Evolutionary conservation across 2,888 invertebrate species (phyloP).

Genomic region (Pterobdella sp.): DNA sequence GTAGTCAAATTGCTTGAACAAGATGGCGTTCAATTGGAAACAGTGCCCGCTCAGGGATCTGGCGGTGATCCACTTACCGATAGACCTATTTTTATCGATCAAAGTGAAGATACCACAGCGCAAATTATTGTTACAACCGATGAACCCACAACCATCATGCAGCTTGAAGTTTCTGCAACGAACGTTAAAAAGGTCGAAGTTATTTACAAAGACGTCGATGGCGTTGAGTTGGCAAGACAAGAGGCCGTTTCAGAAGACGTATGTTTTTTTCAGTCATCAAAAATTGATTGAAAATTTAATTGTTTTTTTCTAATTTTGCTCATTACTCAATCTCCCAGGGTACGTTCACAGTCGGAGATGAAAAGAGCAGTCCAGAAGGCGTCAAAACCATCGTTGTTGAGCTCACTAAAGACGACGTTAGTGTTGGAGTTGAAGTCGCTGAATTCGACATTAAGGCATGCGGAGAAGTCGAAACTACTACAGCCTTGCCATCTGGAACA

Average conservation of each 20-base stretch:
- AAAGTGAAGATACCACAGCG: neutral
- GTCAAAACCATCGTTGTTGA: neutral
- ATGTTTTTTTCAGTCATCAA: neutral
- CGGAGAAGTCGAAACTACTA: neutral
- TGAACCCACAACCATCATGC: slow-evolving; percentile 10
- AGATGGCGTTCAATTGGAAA: neutral
- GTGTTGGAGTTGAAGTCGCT: neutral
- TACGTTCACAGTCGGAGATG: neutral
- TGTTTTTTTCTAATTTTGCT: neutral
- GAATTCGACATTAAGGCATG: neutral
- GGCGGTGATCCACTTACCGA: neutral
- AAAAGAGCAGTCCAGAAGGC: neutral
- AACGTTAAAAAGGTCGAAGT: slow-evolving; percentile 1
- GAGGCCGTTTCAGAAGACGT: neutral
- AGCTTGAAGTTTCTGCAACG: neutral
- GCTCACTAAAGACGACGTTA: neutral
- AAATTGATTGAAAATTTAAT: neutral
- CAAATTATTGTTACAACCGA: neutral
- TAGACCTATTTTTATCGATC: neutral
- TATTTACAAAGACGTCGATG: neutral
- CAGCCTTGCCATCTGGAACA: neutral
- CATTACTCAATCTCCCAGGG: neutral
- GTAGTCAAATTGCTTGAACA: slow-evolving; percentile 1
- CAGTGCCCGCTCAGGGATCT: neutral
- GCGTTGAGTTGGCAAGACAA: neutral